phyloP scores from a whole-genome alignment of 2,113 vertebrate genomes.

The Saccopteryx bilineata region DNA sequence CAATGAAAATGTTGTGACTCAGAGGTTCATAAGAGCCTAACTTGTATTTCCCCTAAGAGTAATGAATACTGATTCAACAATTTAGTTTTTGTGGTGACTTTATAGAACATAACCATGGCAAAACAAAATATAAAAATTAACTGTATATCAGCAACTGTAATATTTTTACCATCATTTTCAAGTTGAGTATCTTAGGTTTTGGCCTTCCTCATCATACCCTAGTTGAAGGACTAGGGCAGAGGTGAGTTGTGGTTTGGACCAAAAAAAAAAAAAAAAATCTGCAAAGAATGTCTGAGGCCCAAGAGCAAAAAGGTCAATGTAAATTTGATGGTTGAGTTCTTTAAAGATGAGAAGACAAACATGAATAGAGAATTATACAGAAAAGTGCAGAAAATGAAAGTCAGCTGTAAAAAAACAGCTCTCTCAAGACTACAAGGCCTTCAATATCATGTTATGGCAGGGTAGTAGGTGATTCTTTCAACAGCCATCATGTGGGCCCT shows the following conservation, averaged over 20 bases:
- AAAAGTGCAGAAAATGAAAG: neutral
- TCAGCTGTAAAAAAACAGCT: neutral
- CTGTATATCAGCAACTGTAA: neutral
- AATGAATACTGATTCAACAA: neutral
- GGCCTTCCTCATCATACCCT: neutral
- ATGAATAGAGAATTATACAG: neutral
- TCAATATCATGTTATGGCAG: neutral
- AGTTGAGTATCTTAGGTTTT: neutral
- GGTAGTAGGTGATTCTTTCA: neutral
- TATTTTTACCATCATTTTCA: neutral
- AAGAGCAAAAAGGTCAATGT: neutral
- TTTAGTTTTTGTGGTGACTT: neutral
- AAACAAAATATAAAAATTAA: neutral
- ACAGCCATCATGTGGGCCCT: neutral
- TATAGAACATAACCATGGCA: neutral
- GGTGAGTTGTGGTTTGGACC: neutral
- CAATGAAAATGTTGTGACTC: neutral
- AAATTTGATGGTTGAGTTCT: neutral
- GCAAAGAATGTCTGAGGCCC: neutral
- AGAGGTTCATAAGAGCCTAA: neutral
- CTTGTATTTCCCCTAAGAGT: neutral
- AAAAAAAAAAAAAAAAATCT: neutral
- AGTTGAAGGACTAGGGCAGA: neutral
- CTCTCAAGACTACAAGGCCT: neutral
- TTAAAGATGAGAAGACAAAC: neutral